A percentile compares a stretch with the other conserved stretches of the same genome.
These are phyloP conservation scores for Callospermophilus lateralis DNA, from an alignment of 2,113 vertebrate genomes.

Conservation along the genomic window DNA sequence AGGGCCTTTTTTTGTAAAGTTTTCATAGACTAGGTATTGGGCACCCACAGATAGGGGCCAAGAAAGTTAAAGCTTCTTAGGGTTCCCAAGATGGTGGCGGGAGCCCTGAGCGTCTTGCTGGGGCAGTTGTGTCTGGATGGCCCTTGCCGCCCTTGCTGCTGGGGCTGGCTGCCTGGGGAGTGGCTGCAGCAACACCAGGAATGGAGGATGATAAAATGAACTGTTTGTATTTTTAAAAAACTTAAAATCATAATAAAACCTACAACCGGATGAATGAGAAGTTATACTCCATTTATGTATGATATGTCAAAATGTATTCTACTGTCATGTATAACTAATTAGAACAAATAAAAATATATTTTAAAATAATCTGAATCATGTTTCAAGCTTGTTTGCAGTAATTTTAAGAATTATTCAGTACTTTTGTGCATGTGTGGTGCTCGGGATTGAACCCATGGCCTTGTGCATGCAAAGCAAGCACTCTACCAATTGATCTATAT, in stretches of 20 bases:
- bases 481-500: no score
- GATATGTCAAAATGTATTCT: no score
- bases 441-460: no score
- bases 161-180: slow-evolving; percentile 70
- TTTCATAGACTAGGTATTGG: no score
- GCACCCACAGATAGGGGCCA: no score
- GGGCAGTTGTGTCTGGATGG: slow-evolving; percentile 67
- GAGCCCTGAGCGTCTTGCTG: slow-evolving; percentile 69
- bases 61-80: background rate
- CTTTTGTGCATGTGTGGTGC: background rate
- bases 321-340: no score
- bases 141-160: slow-evolving; percentile 25
- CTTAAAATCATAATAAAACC: slow-evolving; percentile 78
- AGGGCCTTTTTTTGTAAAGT: no score
- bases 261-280: no score
- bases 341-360: no score
- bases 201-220: slow-evolving; percentile 92
- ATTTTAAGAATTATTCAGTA: slow-evolving; percentile 79
- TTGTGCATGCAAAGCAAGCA: no score
- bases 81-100: slow-evolving; percentile 83
- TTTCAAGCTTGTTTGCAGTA: slow-evolving; percentile 85
- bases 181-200: slow-evolving; percentile 76
- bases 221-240: slow-evolving; percentile 78
- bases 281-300: no score
- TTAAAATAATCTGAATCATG: slow-evolving; percentile 82